Conservation (phyloP, 2,888 invertebrate species). For the Calliopum simillimum region DNA sequence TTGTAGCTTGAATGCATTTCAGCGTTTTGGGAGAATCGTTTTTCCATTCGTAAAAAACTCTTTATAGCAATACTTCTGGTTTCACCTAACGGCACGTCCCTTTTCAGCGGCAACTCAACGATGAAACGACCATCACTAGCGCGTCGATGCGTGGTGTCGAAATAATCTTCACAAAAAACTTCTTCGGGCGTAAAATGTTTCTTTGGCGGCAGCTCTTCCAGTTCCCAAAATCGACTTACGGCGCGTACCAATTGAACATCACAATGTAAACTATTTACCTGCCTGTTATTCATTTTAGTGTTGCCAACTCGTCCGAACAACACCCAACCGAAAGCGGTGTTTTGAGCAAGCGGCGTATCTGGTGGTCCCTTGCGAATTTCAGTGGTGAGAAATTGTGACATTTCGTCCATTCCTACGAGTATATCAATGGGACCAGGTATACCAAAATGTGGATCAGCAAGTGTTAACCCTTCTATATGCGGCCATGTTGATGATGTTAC, state of each 20-base stretch:
- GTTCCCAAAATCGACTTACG: too few relatives aligned
- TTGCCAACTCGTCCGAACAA: conserved; percentile 20
- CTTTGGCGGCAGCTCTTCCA: too few relatives aligned
- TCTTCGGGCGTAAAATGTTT: conserved; percentile 37
- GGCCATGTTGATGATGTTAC: not conserved
- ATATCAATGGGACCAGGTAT: conserved; percentile 23
- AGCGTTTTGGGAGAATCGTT: too few relatives aligned
- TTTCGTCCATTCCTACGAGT: conserved; percentile 3
- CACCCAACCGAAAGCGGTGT: conserved; percentile 34
- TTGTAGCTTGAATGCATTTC: too few relatives aligned
- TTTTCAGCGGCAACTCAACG: conserved; percentile 37
- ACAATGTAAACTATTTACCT: not conserved
- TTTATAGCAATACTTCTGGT: too few relatives aligned
- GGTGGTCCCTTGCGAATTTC: conserved; percentile 13
- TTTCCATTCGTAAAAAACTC: too few relatives aligned
- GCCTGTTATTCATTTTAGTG: not conserved
- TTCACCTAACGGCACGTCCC: conserved; percentile 27
- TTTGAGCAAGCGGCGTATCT: conserved; percentile 27
- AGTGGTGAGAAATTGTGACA: not conserved
- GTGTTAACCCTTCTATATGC: not conserved
- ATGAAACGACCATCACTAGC: conserved; percentile 36
- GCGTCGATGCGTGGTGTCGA: conserved; percentile 24
- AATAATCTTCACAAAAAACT: conserved; percentile 37
- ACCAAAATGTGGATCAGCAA: conserved; percentile 6
- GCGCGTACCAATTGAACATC: too few relatives aligned